phyloP scores from a whole-genome alignment of 2,113 vertebrate species.

The Plectropomus leopardus region DNA sequence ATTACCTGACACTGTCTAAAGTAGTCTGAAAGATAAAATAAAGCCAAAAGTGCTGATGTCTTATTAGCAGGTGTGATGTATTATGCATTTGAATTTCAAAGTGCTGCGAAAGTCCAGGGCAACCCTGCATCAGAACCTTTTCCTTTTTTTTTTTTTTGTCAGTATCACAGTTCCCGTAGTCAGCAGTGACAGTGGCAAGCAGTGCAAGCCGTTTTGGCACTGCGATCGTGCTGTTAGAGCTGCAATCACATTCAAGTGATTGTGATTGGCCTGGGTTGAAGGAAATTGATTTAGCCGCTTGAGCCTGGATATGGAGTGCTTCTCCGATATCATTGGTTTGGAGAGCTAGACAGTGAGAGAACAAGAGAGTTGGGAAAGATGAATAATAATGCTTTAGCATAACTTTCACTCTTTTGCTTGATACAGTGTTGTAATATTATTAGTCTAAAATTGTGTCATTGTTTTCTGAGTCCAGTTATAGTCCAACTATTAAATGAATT shows the following conservation, averaged over 20 bases:
- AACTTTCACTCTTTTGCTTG: conserved; percentile 11
- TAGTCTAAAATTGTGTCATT: background rate
- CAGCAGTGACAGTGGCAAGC: conserved; percentile 38
- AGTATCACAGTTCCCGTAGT: conserved; percentile 11
- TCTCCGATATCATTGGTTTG: conserved; percentile 51
- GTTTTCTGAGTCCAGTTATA: background rate
- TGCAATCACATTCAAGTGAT: conserved; percentile 64
- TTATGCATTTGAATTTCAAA: conserved; percentile 59
- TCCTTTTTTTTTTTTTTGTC: background rate
- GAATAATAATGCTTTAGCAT: conserved; percentile 18
- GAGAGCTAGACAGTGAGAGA: conserved; percentile 27
- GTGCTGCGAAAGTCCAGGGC: conserved; percentile 12
- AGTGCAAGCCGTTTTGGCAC: conserved; percentile 44
- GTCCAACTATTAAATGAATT: background rate
- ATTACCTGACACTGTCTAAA: conserved; percentile 54
- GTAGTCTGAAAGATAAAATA: conserved; percentile 39
- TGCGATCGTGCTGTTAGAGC: conserved; percentile 35
- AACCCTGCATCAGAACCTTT: conserved; percentile 3
- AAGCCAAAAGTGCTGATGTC: conserved; percentile 59
- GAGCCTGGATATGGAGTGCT: conserved; percentile 37
- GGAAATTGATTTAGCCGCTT: conserved; percentile 65
- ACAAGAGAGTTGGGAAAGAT: conserved; percentile 16
- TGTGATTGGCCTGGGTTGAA: conserved; percentile 57
- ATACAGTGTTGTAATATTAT: background rate
- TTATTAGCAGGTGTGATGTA: conserved; percentile 46